Evolutionary conservation across 2,113 vertebrate genomes (phyloP), one percentile per base, ranked within the genome.

Genomic region (Paedocypris sp.): DNA sequence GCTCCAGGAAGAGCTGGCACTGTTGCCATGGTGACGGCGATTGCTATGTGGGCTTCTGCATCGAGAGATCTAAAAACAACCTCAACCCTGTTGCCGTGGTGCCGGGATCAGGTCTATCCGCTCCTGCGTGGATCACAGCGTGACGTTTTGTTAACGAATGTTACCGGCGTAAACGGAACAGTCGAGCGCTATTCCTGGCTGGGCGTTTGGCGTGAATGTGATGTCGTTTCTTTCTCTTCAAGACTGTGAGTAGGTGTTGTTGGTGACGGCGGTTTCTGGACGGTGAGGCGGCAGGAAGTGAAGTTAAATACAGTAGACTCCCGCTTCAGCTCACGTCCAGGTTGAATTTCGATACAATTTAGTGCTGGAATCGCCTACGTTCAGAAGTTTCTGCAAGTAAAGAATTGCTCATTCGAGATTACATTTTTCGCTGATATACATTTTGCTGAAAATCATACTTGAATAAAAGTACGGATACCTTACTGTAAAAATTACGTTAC

Each of bases 51-150:
- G 52, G 36, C 39, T 61, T 25, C 59, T 49, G 31, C 59, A 61
- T 50, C 54, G 31, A 13, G 38, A 32, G 54, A 58, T 45, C 39
- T 58, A 58, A 58, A 58, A 58, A 58, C 54, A 58, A 58, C 54
- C 39, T 58, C 39, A 15, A 20, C 36, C 16, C 53, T 10, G 54
- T 31, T 58, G 38, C 38, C 4, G 4, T 13, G 36, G 6, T 50
- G 29, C 42, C 33, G 35, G n/a, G 52, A 19, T 15, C 15, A 32
- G 16, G 39, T 43, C 4, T 31, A n/a, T n/a, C n/a, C n/a, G 15
- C 18, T 1, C 36, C 29, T 50, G 4, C 10, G 10, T 33, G 25
- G 53, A 57, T 38, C 22, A 1, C 9, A 1, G 13, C 5, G 15
- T 16, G 23, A 26, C 13, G 13, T 41, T 56, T 8, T 28, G 52